Conservation (phyloP, 1,140 invertebrate genomes). For the Rhopalosiphum maidis region DNA sequence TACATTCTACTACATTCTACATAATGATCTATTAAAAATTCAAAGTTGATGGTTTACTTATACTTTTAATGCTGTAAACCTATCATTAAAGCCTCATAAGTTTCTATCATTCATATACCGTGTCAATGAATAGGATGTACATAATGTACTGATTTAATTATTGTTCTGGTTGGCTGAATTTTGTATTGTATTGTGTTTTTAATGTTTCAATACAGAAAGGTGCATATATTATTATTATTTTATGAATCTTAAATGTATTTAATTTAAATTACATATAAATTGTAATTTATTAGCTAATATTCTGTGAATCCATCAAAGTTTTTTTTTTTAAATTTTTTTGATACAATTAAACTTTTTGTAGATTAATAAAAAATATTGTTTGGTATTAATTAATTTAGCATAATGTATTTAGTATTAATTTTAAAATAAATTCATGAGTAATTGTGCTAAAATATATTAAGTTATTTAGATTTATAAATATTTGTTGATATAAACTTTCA, state of each 20-base stretch:
- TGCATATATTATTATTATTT: constrained; percentile 1
- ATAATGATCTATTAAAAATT: not conserved
- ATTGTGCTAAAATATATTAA: too few species aligned
- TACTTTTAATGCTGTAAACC: not conserved
- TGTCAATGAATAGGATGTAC: not conserved
- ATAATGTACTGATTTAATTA: constrained; percentile 1
- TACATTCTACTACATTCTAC: not conserved
- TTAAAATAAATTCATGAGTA: not conserved
- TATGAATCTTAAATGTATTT: not conserved
- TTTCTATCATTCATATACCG: not conserved
- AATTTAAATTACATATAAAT: not conserved
- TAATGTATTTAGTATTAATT: not conserved
- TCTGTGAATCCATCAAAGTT: not conserved
- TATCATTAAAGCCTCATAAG: not conserved
- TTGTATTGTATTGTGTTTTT: constrained; percentile 13
- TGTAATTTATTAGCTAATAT: not conserved
- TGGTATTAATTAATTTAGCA: not conserved
- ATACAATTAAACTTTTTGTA: not conserved
- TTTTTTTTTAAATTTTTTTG: not conserved
- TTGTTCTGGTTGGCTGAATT: constrained; percentile 34
- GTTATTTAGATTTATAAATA: not conserved
- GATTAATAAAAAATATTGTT: not conserved
- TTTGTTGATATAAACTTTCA: not conserved
- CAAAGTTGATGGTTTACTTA: not conserved
- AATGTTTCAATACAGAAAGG: not conserved